phyloP scores from a whole-genome alignment of 2,797 vertebrate genomes.

The Poeciliopsis turneri region DNA sequence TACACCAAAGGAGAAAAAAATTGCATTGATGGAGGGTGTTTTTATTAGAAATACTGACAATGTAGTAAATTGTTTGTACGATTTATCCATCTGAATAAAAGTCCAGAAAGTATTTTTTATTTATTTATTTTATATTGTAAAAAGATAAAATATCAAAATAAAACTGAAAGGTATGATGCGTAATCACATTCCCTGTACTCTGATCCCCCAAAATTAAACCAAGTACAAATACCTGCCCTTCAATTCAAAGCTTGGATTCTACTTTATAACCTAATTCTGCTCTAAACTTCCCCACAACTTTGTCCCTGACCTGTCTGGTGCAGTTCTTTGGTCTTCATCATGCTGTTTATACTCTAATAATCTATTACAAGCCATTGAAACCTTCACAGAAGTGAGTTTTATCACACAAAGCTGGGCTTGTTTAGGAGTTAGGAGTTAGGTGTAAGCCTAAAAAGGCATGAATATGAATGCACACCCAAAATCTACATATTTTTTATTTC shows the following conservation, averaged over 20 bases:
- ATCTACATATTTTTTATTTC: background rate
- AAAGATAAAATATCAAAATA: background rate
- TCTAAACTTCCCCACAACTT: background rate
- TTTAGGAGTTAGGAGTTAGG: background rate
- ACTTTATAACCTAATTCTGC: background rate
- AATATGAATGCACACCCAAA: background rate
- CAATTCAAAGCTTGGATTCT: background rate
- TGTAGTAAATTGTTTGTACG: constrained; percentile 30
- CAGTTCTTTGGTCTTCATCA: background rate
- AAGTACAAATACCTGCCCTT: background rate
- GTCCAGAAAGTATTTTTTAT: background rate
- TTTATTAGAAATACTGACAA: constrained; percentile 60
- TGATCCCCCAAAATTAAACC: background rate
- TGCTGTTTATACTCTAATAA: background rate
- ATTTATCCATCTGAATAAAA: constrained; percentile 38
- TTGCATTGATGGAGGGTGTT: constrained; percentile 62
- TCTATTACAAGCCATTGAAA: background rate
- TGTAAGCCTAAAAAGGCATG: background rate
- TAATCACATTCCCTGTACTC: background rate
- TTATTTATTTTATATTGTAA: background rate
- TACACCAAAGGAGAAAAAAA: constrained; percentile 72
- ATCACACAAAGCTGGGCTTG: background rate
- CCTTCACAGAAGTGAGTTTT: background rate
- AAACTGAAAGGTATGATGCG: background rate
- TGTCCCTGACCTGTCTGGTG: too few species aligned